Conservation (phyloP, 2,113 vertebrate species). For the Spilogale gracilis region DNA sequence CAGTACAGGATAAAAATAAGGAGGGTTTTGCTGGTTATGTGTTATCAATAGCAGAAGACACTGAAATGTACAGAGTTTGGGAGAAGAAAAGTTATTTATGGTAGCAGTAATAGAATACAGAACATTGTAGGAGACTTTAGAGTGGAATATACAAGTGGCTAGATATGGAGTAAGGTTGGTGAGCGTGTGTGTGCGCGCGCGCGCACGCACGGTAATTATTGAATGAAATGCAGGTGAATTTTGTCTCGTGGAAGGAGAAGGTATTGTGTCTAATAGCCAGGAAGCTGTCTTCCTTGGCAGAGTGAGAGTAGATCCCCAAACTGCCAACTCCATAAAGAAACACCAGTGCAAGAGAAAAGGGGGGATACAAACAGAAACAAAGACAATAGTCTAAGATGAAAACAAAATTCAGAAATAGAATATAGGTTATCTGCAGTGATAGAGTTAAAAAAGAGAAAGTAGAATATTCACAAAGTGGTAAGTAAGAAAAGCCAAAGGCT, state of each 20-base stretch:
- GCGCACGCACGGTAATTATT: not conserved
- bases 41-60: not conserved
- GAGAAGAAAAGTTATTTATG: not conserved
- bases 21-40: not conserved
- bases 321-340: not conserved
- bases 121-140: not conserved
- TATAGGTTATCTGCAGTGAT: not conserved
- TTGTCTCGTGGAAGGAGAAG: not conserved
- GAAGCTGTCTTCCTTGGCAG: not conserved
- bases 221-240: not conserved
- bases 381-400: not conserved
- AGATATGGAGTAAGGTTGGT: not conserved
- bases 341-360: not conserved
- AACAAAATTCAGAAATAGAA: not conserved
- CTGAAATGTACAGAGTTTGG: not conserved
- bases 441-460: not conserved
- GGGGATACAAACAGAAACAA: not conserved
- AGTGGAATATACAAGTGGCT: not conserved
- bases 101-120: not conserved
- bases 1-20: not conserved
- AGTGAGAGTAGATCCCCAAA: not conserved
- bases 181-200: not conserved
- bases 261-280: not conserved
- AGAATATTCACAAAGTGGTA: conserved; percentile 6
- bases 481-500: not conserved